phyloP scores from a whole-genome alignment of 2,888 invertebrate genomes.

The Anticlea derivata region DNA sequence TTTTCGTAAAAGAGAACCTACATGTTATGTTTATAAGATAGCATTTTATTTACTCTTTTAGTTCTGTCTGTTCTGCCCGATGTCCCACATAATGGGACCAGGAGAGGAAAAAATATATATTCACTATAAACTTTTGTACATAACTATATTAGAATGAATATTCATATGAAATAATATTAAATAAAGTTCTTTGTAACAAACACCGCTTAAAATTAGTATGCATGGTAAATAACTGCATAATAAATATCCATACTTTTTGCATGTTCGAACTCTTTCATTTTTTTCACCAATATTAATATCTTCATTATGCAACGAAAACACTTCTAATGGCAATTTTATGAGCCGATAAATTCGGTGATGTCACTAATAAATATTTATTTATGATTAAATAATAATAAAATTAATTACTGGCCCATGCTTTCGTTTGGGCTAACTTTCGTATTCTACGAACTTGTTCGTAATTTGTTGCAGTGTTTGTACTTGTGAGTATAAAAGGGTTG shows the following conservation, averaged over 20 bases:
- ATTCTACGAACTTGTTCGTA: slow-evolving; percentile 69
- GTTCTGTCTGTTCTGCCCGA: no score
- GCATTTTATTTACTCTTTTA: no score
- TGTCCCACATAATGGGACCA: no score
- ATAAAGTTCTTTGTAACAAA: not conserved
- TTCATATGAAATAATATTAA: no score
- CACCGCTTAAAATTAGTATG: slow-evolving; percentile 18
- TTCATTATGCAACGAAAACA: slow-evolving; percentile 48
- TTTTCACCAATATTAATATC: slow-evolving; percentile 49
- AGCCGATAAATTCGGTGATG: slow-evolving; percentile 54
- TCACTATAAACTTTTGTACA: no score
- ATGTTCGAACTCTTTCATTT: slow-evolving; percentile 47
- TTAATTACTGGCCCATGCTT: slow-evolving; percentile 48
- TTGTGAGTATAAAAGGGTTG: slow-evolving; percentile 49
- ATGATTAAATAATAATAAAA: slow-evolving; percentile 61
- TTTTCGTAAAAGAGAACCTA: no score
- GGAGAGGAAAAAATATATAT: no score
- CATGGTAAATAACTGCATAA: slow-evolving; percentile 12
- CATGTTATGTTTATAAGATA: no score
- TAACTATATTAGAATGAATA: no score
- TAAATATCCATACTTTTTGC: slow-evolving; percentile 38
- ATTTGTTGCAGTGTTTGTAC: slow-evolving; percentile 61
- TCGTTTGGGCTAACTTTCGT: slow-evolving; percentile 56
- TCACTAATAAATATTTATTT: slow-evolving; percentile 69
- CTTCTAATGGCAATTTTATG: slow-evolving; percentile 46